Evolutionary conservation across 1,140 invertebrate species (phyloP), one percentile per base, ranked within the genome.

Genomic region (Macrobrachium rosenbergii): DNA sequence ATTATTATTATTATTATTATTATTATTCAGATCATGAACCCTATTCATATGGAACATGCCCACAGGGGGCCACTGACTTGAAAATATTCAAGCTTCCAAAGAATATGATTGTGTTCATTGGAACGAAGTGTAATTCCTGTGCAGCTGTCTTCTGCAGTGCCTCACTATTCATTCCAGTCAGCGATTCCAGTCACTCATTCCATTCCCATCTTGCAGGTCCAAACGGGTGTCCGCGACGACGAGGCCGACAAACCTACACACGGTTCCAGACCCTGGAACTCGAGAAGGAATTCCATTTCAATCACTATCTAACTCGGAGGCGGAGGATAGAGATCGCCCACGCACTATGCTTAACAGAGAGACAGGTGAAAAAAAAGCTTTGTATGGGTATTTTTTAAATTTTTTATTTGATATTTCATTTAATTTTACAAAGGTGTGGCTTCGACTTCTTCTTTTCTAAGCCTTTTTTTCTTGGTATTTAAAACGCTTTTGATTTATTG

Each of bases 201-300:
- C 59, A 16, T 28, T 52, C 85, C 58, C 63, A 75, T 80, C 94
- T 95, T 91, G 89, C 95, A 97, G 98, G 98, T 93, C 98, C 98
- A 59, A 99, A 98, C 92, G 97, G 97, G 69, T 99, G 98, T 93
- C 98, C 98, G 83, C 93, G 98, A 91, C 95, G 98, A 91, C 94
- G 98, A 90, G 98, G 98, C 77, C 94, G 98, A 86, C 98, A 99
- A 92, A 99, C 98, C 5, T 99, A 99, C 94, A 99, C 98, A 84
- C 95, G 97, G 90, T 98, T 98, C 93, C 97, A 98, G 92, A 98
- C 97, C 1, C 92, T 98, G 91, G 97, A 98, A 92, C 85, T 87
- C 23, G 85, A 87, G 69, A 87, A 87, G 85, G 85, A 87, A 58
- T 87, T 87, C 67, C 85, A 87, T 69, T 87, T 87, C 85, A 87